Conservation (phyloP, 2,888 invertebrate genomes). For the Thymelicus acteon region DNA sequence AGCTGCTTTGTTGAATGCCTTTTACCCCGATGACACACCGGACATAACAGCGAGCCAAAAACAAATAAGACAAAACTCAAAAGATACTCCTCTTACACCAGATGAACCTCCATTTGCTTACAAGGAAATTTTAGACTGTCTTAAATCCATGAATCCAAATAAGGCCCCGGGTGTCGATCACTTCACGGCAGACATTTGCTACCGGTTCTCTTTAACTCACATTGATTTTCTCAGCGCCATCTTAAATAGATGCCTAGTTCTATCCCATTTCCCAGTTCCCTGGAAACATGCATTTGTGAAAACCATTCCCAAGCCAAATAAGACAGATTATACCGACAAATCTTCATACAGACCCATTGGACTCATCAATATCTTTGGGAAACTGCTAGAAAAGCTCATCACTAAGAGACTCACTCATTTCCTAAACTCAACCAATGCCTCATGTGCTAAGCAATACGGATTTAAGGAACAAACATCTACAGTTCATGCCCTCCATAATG, state of each 20-base stretch:
- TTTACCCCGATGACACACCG: background rate
- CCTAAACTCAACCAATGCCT: background rate
- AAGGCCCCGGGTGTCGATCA: constrained; percentile 32
- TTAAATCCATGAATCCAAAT: constrained; percentile 39
- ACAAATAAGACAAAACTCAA: constrained; percentile 36
- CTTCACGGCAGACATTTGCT: constrained; percentile 5
- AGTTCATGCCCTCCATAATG: constrained; percentile 18
- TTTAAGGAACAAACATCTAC: background rate
- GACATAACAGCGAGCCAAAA: background rate
- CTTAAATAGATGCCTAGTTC: background rate
- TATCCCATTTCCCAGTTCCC: background rate
- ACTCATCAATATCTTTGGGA: background rate
- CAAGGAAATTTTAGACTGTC: constrained; percentile 3
- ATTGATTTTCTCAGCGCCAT: background rate
- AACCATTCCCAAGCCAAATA: background rate
- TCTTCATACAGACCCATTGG: constrained; percentile 4
- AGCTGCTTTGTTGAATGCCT: background rate
- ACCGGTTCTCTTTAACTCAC: background rate
- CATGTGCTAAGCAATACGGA: background rate
- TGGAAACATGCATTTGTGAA: background rate
- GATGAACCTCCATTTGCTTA: background rate
- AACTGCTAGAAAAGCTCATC: background rate
- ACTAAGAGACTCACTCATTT: background rate
- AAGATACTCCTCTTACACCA: background rate
- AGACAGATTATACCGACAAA: background rate